Conservation (phyloP, 2,888 invertebrate genomes). For the Phalangium opilio region DNA sequence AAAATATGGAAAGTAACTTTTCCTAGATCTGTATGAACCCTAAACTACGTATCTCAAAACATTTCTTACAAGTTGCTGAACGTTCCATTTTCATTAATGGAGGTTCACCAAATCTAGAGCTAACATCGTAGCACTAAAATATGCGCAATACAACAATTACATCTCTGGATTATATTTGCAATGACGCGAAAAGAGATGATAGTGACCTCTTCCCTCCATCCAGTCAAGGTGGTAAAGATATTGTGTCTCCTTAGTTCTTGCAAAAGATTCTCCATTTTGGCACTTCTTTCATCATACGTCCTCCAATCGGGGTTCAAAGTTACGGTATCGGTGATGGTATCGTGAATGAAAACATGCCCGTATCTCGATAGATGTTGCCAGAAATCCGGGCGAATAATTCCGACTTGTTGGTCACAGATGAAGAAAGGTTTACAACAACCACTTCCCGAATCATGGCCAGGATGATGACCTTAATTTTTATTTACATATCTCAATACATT, state of each 20-base stretch:
- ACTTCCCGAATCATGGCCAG: conserved; percentile 2
- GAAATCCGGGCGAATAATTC: conserved; percentile 68
- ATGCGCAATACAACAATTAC: too few relatives aligned
- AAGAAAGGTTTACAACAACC: conserved; percentile 40
- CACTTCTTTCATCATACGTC: conserved; percentile 65
- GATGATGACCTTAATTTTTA: too few relatives aligned
- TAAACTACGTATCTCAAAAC: background rate
- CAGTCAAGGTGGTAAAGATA: conserved; percentile 47
- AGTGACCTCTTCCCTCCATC: conserved; percentile 79
- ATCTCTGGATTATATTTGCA: too few relatives aligned
- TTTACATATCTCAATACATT: too few relatives aligned
- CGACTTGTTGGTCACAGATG: conserved; percentile 76
- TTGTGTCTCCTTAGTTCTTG: conserved; percentile 56
- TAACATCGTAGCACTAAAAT: conserved; percentile 74
- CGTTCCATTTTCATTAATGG: conserved; percentile 67
- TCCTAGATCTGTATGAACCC: too few relatives aligned
- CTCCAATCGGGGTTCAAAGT: conserved; percentile 73
- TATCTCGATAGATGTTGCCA: conserved; percentile 55
- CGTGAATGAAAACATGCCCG: conserved; percentile 46
- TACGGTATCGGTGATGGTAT: conserved; percentile 44
- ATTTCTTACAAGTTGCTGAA: conserved; percentile 60
- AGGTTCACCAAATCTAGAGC: conserved; percentile 48
- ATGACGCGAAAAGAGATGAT: too few relatives aligned
- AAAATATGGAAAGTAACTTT: too few relatives aligned
- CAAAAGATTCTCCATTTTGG: conserved; percentile 59